These are phyloP conservation scores for Pseudolaguvia tuberculata DNA, from an alignment of 2,113 vertebrate genomes.

Conservation along the genomic window DNA sequence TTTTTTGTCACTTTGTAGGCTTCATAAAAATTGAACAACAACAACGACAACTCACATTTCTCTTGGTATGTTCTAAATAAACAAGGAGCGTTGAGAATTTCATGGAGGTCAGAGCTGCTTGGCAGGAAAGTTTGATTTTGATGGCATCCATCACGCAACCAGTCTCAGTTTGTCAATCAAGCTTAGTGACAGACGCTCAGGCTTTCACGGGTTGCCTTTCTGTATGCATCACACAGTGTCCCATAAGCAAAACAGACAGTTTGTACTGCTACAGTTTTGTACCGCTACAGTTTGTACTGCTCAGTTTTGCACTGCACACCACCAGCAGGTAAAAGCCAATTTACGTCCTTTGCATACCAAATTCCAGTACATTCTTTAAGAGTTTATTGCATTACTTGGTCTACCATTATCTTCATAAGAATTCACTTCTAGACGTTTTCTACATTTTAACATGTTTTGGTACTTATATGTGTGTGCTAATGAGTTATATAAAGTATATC, in stretches of 20 bases:
- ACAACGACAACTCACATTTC: not conserved
- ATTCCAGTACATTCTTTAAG: not conserved
- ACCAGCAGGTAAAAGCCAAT: constrained; percentile 19
- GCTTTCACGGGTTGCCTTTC: not conserved
- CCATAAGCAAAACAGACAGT: constrained; percentile 8
- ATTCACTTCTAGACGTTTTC: too few species aligned
- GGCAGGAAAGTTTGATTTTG: constrained; percentile 31
- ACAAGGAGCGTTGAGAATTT: constrained; percentile 33
- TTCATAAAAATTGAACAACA: constrained; percentile 1
- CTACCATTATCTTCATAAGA: not conserved
- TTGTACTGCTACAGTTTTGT: not conserved
- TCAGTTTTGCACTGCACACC: too few species aligned
- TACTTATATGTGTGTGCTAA: not conserved
- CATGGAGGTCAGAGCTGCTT: constrained; percentile 56
- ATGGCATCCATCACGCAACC: constrained; percentile 49
- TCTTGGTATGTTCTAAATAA: constrained; percentile 5
- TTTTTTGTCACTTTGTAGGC: not conserved
- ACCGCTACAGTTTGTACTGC: too few species aligned
- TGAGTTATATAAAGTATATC: too few species aligned
- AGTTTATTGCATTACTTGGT: not conserved
- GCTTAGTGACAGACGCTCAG: not conserved
- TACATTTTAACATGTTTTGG: not conserved
- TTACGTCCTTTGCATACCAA: not conserved
- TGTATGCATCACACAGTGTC: not conserved
- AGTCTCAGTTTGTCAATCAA: constrained; percentile 6